Evolutionary conservation across 2,113 vertebrate genomes (phyloP).

Genomic region (Gymnorhina tibicen): DNA sequence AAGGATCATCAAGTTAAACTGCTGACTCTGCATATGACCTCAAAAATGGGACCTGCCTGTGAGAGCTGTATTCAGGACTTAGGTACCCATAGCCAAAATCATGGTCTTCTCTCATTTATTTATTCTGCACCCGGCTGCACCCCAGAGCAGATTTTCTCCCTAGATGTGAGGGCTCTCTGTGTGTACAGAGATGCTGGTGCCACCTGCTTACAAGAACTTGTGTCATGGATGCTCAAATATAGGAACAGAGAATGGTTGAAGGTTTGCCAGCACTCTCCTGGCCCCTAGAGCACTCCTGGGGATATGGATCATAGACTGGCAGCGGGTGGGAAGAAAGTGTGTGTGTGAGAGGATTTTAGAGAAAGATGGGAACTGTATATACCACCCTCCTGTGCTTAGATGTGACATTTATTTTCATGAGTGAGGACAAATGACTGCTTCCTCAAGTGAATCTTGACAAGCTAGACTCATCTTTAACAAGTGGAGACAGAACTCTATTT

Average conservation of each 20-base stretch:
- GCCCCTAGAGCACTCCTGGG: background rate
- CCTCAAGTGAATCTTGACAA: conserved; percentile 61
- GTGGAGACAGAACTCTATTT: conserved; percentile 62
- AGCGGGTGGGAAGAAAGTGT: background rate
- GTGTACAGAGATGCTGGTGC: background rate
- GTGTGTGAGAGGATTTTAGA: conserved; percentile 16
- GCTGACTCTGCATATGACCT: background rate
- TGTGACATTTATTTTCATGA: conserved; percentile 64
- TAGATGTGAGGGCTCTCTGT: background rate
- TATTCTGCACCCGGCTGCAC: background rate
- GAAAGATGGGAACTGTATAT: conserved; percentile 26
- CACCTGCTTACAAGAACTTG: background rate
- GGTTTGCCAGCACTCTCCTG: background rate
- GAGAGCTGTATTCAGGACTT: background rate
- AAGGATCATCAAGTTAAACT: background rate
- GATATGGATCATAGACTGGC: background rate
- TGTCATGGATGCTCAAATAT: background rate
- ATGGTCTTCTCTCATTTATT: background rate
- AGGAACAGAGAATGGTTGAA: background rate
- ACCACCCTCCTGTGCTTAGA: conserved; percentile 35
- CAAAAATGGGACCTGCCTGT: background rate
- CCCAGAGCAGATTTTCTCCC: background rate
- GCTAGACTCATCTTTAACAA: conserved; percentile 58
- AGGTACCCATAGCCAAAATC: background rate
- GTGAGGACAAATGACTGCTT: conserved; percentile 60